Percentiles rank a stretch among this genome's conserved stretches.
These are phyloP conservation scores for Torymus auratus DNA, from an alignment of 2,888 invertebrate genomes.

Conservation along the genomic window DNA sequence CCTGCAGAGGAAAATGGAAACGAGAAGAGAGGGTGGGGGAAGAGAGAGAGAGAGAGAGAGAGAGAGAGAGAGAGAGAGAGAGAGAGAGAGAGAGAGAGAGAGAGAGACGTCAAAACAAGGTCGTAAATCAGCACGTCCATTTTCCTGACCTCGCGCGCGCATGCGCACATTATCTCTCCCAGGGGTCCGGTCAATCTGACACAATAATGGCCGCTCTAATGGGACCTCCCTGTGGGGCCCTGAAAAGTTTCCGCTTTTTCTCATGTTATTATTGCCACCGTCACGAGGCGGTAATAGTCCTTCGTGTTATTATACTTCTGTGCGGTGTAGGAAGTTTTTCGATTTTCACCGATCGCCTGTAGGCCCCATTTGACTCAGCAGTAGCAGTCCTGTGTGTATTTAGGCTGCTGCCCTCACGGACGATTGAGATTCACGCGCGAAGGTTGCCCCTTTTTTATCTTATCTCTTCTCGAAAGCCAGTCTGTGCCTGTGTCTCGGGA, in stretches of 20 bases:
- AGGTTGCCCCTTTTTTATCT: constrained; percentile 26
- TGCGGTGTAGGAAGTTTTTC: not conserved
- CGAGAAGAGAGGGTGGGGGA: not conserved
- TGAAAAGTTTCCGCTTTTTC: no score
- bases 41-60: constrained; percentile 17
- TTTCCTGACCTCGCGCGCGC: constrained; percentile 46
- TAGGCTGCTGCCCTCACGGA: not conserved
- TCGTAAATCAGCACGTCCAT: constrained; percentile 61
- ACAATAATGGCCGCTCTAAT: constrained; percentile 43
- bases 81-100: constrained; percentile 18
- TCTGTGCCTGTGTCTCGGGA: not conserved
- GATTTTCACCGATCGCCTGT: constrained; percentile 27
- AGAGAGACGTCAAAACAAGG: constrained; percentile 60
- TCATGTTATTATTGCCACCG: no score
- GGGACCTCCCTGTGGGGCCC: not conserved
- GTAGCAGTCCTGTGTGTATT: constrained; percentile 2
- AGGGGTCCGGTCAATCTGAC: constrained; percentile 40
- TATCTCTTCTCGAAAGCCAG: constrained; percentile 8
- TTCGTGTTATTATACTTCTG: no score
- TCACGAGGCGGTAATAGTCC: no score
- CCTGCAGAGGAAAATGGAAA: no score
- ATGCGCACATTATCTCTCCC: constrained; percentile 20
- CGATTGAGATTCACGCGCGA: constrained; percentile 17
- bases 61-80: constrained; percentile 24
- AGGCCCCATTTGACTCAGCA: constrained; percentile 24